Evolutionary conservation across 2,888 invertebrate species (phyloP), one percentile per base, ranked within the genome.

Genomic region (Phengaris arion): DNA sequence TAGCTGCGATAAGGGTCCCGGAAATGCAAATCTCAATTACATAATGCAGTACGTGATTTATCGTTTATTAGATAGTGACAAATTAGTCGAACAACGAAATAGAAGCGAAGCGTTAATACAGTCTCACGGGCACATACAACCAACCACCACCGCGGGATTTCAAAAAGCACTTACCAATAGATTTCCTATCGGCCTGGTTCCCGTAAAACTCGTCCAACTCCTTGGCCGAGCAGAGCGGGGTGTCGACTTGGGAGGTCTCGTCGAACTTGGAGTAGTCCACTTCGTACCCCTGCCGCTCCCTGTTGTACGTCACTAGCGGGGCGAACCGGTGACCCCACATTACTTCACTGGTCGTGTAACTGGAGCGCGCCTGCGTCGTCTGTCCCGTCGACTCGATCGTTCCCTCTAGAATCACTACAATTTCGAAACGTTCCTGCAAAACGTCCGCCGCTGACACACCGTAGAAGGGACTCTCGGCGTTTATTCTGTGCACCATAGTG

Each of bases 401-500:
- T 68, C 97, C 97, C 87, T 97, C 97, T 78, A 98, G 93, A 80
- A 97, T 96, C 45, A 97, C 96, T 69, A 98, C 96, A 84, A 98
- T 94, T 90, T 98, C 95, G 86, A 98, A 98, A 81, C 96, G 95
- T 82, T 98, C 96, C 81, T 96, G 95, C 68, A 97, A 93, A 84
- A 98, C 95, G 85, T 98, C 97, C 68, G 96, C 96, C 0, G 97
- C 97, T 0, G 97, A 96, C 84, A 98, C 95, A 77, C 96, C 95
- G 89, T 96, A 98, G 82, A 98, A 96, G 0, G 98, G 98, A 84
- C 97, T 97, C 54, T 94, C 92, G 0, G 94, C 95, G 86, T 98
- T 96, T 84, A 98, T 98, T 83, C 95, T 95, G 86, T 98, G 98
- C 57, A 97, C 96, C 83, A 98, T 96, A 2, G 97, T 97, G 86